Base-by-base conservation (phyloP, 1,140 invertebrate genomes). In the Notospermus geniculatus region DNA sequence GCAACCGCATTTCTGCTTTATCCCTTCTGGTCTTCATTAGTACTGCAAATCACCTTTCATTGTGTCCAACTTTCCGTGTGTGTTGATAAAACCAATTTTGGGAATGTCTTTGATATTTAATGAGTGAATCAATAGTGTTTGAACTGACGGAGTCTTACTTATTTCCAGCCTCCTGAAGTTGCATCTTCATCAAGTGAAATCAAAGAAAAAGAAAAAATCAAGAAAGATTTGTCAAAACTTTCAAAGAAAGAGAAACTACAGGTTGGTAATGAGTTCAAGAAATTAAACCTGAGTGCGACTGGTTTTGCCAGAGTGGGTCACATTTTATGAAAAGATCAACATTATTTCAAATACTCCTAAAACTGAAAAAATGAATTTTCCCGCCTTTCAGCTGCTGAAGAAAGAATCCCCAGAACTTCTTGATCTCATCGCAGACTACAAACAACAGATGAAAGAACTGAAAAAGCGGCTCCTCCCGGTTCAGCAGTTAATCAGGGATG, bases 391-490 rank as follows among this genome's bases (percentile, higher is more conserved):
- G 69, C 75, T 93, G 53, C 75, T 94, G 46, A 83, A 89, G 71
- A 90, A 91, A 73, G 90, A 94, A 79, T 91, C 89, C 45, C 91
- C 91, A 28, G 92, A 94, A 80, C 88, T 93, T 71, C 67, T 87
- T 50, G 86, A 86, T 0, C 78, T 95, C 11, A 82, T 92, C 27
- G 82, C 88, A 56, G 91, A 93, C 80, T 92, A 88, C 73, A 87
- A 90, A 86, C 25, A 52, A 22, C 57, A 73, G 73, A 71, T 92
- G 67, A 76, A 69, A 23, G 86, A 90, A 70, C 84, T 86, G 4
- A 87, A 86, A 68, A 81, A 86, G 65, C 76, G 85, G 39, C 80
- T 91, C 43, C 73, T 84, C 53, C 89, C 90, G 15, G 84, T 91
- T 60, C 73, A 89, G n/a, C 80, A 86, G 46, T 81, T 90, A 43